Evolutionary conservation across 2,113 vertebrate genomes (phyloP), one percentile per base, ranked within the genome.

Genomic region (Xyliphius kryptos): DNA sequence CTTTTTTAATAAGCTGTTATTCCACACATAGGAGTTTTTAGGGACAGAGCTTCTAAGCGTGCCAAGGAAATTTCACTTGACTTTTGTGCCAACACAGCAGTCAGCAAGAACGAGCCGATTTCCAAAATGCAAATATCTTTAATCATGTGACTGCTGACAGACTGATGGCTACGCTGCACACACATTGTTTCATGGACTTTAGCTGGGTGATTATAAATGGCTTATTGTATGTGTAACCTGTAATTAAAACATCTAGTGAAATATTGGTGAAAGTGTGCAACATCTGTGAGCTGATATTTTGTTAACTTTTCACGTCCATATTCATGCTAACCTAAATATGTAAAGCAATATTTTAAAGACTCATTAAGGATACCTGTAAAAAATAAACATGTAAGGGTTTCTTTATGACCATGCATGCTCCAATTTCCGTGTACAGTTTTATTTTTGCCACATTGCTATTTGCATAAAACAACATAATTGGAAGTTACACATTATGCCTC

Each of bases 361-460:
- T 12, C 10, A 17, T 36, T 17, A n/a, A 7, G n/a, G 20, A 32
- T 48, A 21, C 9, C 7, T 48, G 15, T 54, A 14, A n/a, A 36
- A 21, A 15, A 56, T 49, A 53, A 49, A 61, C 12, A 59, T 26
- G 49, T 58, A 43, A 46, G 6, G n/a, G 58, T 19, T 10, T 32
- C 15, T 67, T 43, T 20, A 36, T 53, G 51, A 26, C 21, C 49
- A 13, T 58, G 48, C 49, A 60, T 74, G 49, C 54, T 52, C 37
- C 21, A 40, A 17, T 4, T 65, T 65, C n/a, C 57, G 8, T 58
- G 15, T 55, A 17, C 21, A 49, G 21, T 44, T 52, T 21, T 3
- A 56, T 61, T 43, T 41, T 17, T 61, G 19, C 20, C 7, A 60
- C 17, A 36, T 47, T 13, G 57, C 61, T 61, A 19, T 32, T 32